Base-by-base conservation (phyloP, 2,113 vertebrate genomes). In the Neodon shergylaensis region DNA sequence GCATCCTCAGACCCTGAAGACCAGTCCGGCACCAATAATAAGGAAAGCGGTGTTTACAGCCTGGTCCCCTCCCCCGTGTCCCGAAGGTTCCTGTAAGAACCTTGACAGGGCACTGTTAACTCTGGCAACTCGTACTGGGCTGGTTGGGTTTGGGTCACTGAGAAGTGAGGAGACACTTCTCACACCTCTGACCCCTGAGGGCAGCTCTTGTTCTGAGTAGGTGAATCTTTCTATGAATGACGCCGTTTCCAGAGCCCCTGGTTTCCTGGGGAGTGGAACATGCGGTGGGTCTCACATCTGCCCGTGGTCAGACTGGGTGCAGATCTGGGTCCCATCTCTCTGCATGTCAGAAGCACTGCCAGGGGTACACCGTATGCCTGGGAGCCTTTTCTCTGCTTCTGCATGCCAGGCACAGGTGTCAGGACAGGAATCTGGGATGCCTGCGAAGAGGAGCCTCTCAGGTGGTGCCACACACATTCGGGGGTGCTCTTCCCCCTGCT, bases 221-320 rank as follows among this genome's bases (percentile, higher is more conserved):
- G 16, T 8, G 2, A 70, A 14, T 24, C 52, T 86, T 44, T 42
- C 49, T 31, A 16, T 24, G 28, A 17, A 19, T 21, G 4, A 8
- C 7, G 31, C 65, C 14, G 39, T 61, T 47, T 47, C 8, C 70
- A 17, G 82, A 78, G 72, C 28, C 44, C 0, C 66, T 72, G 31
- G 3, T 54, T 65, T 14, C 0, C 70, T n/a, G 0, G 70, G 70
- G 17, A 72, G 36, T 72, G 13, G 70, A 8, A 12, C 1, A 0
- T 39, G 31, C 1, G 0, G 0, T 1, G 12, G 19, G 10, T 49
- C 8, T 7, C 63, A 44, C 13, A 0, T 74, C 42, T 3, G 0
- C 49, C 31, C 5, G 4, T 22, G 5, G 36, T 31, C 12, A 79
- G 86, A 3, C 0, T 2, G 44, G 49, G 44, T 14, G 19, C 0